phyloP scores from a whole-genome alignment of 2,113 vertebrate species.

The Charadrius vociferus region DNA sequence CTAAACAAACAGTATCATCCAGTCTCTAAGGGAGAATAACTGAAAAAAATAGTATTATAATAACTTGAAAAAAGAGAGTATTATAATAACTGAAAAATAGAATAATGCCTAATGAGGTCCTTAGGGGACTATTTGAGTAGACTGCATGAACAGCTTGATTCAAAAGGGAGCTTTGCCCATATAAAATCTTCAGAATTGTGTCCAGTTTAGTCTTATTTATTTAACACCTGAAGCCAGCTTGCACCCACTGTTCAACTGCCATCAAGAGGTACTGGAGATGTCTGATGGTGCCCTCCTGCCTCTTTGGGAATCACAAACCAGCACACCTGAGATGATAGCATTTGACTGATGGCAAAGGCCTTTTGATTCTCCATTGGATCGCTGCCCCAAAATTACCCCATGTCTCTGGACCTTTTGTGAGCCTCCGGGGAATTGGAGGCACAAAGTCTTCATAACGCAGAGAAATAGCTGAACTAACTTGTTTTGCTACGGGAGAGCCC shows the following conservation, averaged over 20 bases:
- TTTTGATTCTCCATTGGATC: background rate
- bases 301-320: background rate
- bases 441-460: background rate
- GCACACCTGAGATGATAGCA: background rate
- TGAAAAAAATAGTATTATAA: background rate
- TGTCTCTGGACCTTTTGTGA: background rate
- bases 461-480: background rate
- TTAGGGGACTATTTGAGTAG: background rate
- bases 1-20: background rate
- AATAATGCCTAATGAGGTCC: background rate
- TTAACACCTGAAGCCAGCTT: background rate
- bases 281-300: background rate
- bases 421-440: background rate
- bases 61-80: background rate
- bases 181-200: background rate
- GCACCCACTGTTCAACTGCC: background rate
- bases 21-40: background rate
- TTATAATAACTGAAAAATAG: background rate
- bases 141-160: background rate
- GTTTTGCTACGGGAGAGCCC: rapidly evolving
- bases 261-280: background rate
- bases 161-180: background rate
- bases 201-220: background rate
- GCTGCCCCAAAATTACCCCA: rapidly evolving
- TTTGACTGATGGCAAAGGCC: background rate